These are phyloP conservation scores for Cryptus armator DNA, from an alignment of 2,888 invertebrate species.

Conservation along the genomic window DNA sequence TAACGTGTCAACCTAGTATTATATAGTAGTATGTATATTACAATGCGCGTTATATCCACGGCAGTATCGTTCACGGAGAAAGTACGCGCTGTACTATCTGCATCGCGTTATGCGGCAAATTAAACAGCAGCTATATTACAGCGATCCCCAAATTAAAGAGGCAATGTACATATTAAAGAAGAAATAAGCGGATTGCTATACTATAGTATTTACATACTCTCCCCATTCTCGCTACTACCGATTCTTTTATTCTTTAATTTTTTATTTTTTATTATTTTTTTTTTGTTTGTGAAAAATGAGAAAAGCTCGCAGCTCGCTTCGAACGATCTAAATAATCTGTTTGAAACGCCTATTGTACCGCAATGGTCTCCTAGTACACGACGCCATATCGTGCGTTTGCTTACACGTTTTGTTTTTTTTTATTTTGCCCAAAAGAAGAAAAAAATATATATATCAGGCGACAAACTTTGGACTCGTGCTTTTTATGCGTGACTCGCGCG, in stretches of 20 bases:
- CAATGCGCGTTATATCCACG: slow-evolving; percentile 73
- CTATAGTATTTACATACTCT: slow-evolving; percentile 69
- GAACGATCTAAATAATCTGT: slow-evolving; percentile 30
- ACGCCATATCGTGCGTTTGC: slow-evolving; percentile 27
- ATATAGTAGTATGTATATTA: slow-evolving; percentile 61
- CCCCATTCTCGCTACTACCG: slow-evolving; percentile 70
- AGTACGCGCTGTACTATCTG: slow-evolving; percentile 73
- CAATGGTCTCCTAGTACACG: slow-evolving; percentile 31
- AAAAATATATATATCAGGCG: slow-evolving; percentile 22
- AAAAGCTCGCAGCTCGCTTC: slow-evolving; percentile 58
- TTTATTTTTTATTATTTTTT: slow-evolving; percentile 45
- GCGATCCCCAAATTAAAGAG: slow-evolving; percentile 68
- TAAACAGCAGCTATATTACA: slow-evolving; percentile 73
- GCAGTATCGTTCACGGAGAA: slow-evolving; percentile 80
- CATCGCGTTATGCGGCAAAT: slow-evolving; percentile 72
- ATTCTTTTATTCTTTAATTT: slow-evolving; percentile 46
- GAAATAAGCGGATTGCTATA: slow-evolving; percentile 64
- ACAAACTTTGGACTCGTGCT: slow-evolving; percentile 27
- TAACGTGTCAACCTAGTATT: slow-evolving; percentile 64
- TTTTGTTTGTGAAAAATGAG: slow-evolving; percentile 56
- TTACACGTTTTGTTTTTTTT: slow-evolving; percentile 20
- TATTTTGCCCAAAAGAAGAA: slow-evolving; percentile 27
- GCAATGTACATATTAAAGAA: slow-evolving; percentile 64
- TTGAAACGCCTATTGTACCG: slow-evolving; percentile 32
- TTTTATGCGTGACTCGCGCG: slow-evolving; percentile 16